These are phyloP conservation scores for Tachuris rubrigastra DNA, from an alignment of 2,113 vertebrate species.

Conservation along the genomic window DNA sequence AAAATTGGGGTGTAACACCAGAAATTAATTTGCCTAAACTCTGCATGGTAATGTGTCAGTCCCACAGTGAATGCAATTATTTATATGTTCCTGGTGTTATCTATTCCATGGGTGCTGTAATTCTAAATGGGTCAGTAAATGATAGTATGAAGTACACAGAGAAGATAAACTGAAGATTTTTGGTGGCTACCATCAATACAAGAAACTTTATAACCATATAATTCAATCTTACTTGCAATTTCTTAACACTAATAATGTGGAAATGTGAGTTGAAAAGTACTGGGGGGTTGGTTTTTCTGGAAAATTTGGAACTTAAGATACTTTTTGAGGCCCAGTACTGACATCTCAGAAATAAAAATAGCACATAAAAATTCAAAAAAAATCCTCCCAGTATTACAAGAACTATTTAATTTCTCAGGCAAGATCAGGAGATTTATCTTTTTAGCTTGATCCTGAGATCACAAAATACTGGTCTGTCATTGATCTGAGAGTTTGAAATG, in stretches of 20 bases:
- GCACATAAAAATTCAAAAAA: rapidly evolving
- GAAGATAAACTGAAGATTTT: neutral
- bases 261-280: neutral
- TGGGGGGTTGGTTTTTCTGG: neutral
- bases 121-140: neutral
- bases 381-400: neutral
- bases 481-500: neutral
- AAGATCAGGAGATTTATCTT: neutral
- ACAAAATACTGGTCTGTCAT: neutral
- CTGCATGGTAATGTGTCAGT: neutral
- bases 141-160: neutral
- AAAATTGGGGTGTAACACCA: neutral
- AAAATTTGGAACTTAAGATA: neutral
- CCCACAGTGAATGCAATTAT: neutral
- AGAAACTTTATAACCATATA: neutral
- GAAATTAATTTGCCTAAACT: neutral
- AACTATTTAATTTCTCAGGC: neutral
- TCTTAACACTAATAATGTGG: neutral
- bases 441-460: neutral
- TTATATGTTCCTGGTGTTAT: neutral
- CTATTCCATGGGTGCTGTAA: rapidly evolving
- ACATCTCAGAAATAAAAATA: neutral
- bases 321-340: neutral
- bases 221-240: neutral
- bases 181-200: neutral